phyloP scores from a whole-genome alignment of 2,113 vertebrate species.

The Oxygymnocypris stewartii region DNA sequence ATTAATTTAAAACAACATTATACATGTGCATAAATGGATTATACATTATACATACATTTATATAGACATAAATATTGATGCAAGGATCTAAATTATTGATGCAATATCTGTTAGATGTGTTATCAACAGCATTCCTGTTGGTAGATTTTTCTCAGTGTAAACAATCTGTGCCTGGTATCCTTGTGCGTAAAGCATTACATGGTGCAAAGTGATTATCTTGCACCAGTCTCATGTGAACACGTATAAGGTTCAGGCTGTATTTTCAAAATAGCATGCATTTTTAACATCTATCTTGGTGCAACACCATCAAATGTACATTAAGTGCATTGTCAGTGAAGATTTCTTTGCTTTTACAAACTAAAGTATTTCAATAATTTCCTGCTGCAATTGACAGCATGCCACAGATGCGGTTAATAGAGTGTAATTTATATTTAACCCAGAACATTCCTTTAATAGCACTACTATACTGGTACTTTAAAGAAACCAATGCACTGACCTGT shows the following conservation, averaged over 20 bases:
- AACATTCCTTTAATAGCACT: background rate
- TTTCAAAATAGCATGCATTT: background rate
- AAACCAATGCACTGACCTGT: background rate
- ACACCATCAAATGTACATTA: background rate
- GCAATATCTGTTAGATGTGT: background rate
- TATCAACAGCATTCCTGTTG: background rate
- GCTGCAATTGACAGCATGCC: background rate
- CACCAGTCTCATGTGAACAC: background rate
- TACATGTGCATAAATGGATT: background rate
- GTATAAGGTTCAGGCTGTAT: background rate
- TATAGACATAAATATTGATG: background rate
- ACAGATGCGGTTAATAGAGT: background rate
- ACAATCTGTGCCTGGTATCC: background rate
- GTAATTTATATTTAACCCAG: background rate
- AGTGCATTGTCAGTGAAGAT: background rate
- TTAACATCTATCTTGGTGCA: background rate
- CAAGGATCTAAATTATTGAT: background rate
- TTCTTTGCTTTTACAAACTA: background rate
- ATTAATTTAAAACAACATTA: background rate
- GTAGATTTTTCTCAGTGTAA: background rate
- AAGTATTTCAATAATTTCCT: background rate
- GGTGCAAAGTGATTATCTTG: background rate
- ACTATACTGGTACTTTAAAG: background rate
- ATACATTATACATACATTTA: background rate
- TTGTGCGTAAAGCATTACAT: background rate